Evolutionary conservation across 2,888 invertebrate species (phyloP), one percentile per base, ranked within the genome.

Genomic region (Galerucella calmariensis): DNA sequence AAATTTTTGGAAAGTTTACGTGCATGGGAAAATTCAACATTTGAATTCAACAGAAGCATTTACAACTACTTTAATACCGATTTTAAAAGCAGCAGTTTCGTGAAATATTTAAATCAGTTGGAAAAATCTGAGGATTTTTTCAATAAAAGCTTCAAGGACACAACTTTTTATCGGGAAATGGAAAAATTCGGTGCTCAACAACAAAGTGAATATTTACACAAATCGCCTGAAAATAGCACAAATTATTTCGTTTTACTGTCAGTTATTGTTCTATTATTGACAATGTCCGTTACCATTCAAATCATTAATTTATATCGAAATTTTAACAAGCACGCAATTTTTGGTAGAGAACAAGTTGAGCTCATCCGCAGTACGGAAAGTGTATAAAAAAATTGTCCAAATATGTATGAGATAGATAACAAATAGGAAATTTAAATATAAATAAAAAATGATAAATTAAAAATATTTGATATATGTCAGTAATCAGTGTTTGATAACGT

Each of bases 1-100:
- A 75, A 51, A 65, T 75, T 68, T 53, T 46, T 75, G 14, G 61
- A 69, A 48, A 73, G 41, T 53, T 53, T 75, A 6, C 58, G 68
- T 41, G 35, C 67, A 62, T 44, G 27, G 14, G 63, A 69, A 14
- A 68, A 72, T 58, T 68, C 20, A 9, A 75, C 48, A 14, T 53
- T 35, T 1, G 44, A 68, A 46, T 65, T 72, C 3, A 68, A 72
- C 51, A 72, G 65, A 63, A 67, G 63, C 44, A 8, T 75, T 16
- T 65, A 68, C 16, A 44, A 72, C 1, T 72, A 72, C 14, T 66
- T 75, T n/a, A 63, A 75, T 68, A 65, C 10, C 11, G 65, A 72
- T 24, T 72, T 63, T n/a, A 70, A 65, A 14, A 56, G 59, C 12
- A 75, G 68, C 16, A 44, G 35, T 14, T 62, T 35, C 8, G n/a